A percentile compares a stretch with the other conserved stretches of the same genome.
Conservation (phyloP, 1,140 invertebrate genomes). For the Scaptodrosophila lebanonensis region DNA sequence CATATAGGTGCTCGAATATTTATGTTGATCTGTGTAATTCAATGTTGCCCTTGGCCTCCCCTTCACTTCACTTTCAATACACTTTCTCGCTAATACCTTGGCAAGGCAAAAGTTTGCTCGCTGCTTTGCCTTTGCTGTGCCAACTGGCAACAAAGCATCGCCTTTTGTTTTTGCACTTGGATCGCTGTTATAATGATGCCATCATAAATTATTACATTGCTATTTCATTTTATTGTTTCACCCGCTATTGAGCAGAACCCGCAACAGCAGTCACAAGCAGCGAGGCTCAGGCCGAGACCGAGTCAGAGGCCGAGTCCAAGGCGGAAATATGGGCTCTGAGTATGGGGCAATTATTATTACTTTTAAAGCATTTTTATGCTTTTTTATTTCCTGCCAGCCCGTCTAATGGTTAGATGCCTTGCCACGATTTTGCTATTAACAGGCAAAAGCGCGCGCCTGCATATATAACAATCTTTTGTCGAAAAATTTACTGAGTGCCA, state of each 20-base stretch:
- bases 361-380: slow-evolving; percentile 73
- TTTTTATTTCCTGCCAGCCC: slow-evolving; percentile 61
- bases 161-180: slow-evolving; percentile 28
- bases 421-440: slow-evolving; percentile 66
- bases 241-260: slow-evolving; percentile 73
- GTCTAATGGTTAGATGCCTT: background rate
- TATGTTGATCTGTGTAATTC: no score
- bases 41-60: no score
- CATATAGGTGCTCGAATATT: no score
- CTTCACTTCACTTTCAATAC: no score
- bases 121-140: slow-evolving; percentile 2
- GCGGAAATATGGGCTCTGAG: no score
- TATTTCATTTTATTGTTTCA: slow-evolving; percentile 76
- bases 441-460: slow-evolving; percentile 14
- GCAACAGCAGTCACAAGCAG: no score
- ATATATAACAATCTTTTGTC: slow-evolving; percentile 41
- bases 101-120: slow-evolving; percentile 52
- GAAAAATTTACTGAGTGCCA: slow-evolving; percentile 30
- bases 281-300: no score
- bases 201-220: slow-evolving; percentile 76
- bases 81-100: slow-evolving; percentile 68
- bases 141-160: no score
- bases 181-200: slow-evolving; percentile 68
- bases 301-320: no score
- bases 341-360: slow-evolving; percentile 66